These are phyloP conservation scores for Orchestes rusci DNA, from an alignment of 2,888 invertebrate genomes.

Conservation along the genomic window DNA sequence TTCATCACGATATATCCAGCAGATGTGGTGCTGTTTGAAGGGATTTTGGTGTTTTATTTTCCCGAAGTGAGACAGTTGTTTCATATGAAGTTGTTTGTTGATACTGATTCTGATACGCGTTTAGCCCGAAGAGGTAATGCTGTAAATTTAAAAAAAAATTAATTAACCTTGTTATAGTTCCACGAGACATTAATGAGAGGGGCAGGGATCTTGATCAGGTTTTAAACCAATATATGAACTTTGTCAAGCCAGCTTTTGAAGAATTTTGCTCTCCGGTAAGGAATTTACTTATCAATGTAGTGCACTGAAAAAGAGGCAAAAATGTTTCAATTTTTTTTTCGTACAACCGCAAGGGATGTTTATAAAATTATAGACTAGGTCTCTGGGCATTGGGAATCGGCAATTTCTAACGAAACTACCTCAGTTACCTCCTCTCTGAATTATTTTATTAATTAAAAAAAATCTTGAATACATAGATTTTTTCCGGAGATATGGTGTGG, in stretches of 20 bases:
- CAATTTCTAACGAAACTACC: no score
- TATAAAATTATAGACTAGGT: no score
- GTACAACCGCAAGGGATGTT: no score
- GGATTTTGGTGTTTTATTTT: conserved; percentile 97
- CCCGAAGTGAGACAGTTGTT: conserved; percentile 90
- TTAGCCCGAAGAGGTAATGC: conserved; percentile 82
- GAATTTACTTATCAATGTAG: no score
- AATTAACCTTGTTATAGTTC: conserved; percentile 55
- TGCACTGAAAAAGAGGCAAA: no score
- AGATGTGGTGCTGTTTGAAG: conserved; percentile 95
- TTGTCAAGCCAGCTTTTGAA: conserved; percentile 99
- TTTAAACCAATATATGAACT: conserved; percentile 93
- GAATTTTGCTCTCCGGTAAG: conserved; percentile 95
- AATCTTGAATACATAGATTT: no score
- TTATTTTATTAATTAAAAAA: no score
- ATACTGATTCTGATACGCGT: conserved; percentile 97
- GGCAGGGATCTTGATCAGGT: conserved; percentile 92
- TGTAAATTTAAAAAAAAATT: not conserved
- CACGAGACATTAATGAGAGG: conserved; percentile 91
- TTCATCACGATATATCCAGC: conserved; percentile 83
- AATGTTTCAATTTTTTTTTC: no score
- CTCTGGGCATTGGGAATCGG: no score
- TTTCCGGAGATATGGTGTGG: no score
- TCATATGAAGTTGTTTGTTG: conserved; percentile 99
- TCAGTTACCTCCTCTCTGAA: no score